A percentile compares a stretch with the other conserved stretches of the same genome.
phyloP scores from a whole-genome alignment of 2,888 invertebrate genomes.

The Athalia cordata region DNA sequence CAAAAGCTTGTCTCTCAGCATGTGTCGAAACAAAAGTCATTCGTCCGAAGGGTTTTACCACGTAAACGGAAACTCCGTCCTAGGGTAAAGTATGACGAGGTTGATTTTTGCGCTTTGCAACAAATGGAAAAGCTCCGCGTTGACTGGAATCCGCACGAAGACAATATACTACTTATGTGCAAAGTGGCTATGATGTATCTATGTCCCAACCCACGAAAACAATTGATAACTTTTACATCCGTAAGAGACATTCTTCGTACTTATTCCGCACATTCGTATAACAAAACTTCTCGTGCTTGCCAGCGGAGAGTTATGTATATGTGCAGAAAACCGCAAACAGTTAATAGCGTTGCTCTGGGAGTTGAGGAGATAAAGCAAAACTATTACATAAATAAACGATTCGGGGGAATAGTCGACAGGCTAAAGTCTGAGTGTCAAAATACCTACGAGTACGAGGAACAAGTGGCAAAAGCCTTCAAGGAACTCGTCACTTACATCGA shows the following conservation, averaged over 20 bases:
- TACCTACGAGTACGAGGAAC: conserved; percentile 60
- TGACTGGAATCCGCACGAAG: conserved; percentile 82
- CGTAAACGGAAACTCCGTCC: conserved; percentile 56
- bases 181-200: conserved; percentile 79
- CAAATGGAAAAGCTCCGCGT: conserved; percentile 79
- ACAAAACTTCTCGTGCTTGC: conserved; percentile 83
- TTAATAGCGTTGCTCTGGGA: conserved; percentile 78
- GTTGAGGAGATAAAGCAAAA: conserved; percentile 79
- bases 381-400: conserved; percentile 73
- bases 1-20: conserved; percentile 42
- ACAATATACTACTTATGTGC: conserved; percentile 81
- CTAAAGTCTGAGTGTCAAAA: conserved; percentile 64
- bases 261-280: conserved; percentile 74
- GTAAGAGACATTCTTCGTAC: conserved; percentile 78
- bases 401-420: conserved; percentile 70
- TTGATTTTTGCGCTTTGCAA: conserved; percentile 80
- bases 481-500: conserved; percentile 66
- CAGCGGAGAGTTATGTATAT: conserved; percentile 80
- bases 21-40: conserved; percentile 57
- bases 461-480: conserved; percentile 63
- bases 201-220: conserved; percentile 71
- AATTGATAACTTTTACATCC: conserved; percentile 72
- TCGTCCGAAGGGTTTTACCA: conserved; percentile 65
- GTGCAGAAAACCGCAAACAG: conserved; percentile 77
- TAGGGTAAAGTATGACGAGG: conserved; percentile 76